Evolutionary conservation across 1,140 invertebrate genomes (phyloP), one percentile per base, ranked within the genome.

Genomic region (Leptinotarsa texana): DNA sequence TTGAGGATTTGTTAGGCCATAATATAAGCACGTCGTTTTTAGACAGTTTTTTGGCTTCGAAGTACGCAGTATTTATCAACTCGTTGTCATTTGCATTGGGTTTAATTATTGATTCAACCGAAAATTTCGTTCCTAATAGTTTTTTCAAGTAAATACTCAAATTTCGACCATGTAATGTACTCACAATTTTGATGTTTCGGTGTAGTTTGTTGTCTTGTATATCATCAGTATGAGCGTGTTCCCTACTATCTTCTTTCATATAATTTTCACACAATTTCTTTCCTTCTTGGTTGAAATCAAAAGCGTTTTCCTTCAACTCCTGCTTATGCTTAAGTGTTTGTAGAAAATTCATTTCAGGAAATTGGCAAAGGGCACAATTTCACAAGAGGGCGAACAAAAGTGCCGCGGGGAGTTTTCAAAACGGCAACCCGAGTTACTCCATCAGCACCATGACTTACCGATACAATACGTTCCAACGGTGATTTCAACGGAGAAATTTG

Each of bases 81-180:
- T 65, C 63, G 15, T n/a, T n/a, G n/a, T 65, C 63, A 65, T 65
- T 21, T 27, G 63, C 63, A 65, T 65, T 65, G 8, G 63, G 63
- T 65, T 65, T 65, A 15, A 65, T 21, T 65, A 65, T 65, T n/a
- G 63, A 65, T 65, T 24, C 63, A n/a, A 65, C 63, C 13, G 11
- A n/a, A 65, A n/a, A 65, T 15, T 65, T 65, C 15, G 15, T 21
- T 65, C 63, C 63, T 4, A 65, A 65, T 65, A 65, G 63, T 21
- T 65, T 65, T 27, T 27, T 13, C 21, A 65, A 21, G 21, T 65
- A 65, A n/a, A 65, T 65, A 21, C 63, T 21, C 13, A 57, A n/a
- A n/a, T 57, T 57, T 57, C 51, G 13, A 57, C 13, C 13, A 17
- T 57, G 13, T n/a, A 57, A 17, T 57, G 51, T 57, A 57, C n/a